phyloP scores from a whole-genome alignment of 2,113 vertebrate genomes.

The Gambusia holbrooki region DNA sequence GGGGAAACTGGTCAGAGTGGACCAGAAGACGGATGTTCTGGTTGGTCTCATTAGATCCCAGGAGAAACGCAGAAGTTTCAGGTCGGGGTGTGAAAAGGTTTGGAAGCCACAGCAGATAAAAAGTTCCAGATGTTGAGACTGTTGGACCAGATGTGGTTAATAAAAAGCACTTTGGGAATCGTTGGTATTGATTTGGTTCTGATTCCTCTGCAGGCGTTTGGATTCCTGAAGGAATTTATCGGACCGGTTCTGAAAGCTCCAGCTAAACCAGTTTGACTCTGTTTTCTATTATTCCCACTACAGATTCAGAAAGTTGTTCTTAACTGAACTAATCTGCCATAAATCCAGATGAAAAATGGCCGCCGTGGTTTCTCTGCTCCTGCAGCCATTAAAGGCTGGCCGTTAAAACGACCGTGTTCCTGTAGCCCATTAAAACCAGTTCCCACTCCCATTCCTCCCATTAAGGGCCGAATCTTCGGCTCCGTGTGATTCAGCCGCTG shows the following conservation, averaged over 20 bases:
- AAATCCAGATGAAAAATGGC: background rate
- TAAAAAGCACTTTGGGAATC: background rate
- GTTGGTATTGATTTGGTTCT: background rate
- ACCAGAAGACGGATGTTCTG: no score
- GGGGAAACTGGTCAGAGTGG: no score
- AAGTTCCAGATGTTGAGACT: background rate
- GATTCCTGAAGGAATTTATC: background rate
- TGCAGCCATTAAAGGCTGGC: background rate
- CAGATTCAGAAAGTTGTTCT: slow-evolving; percentile 9
- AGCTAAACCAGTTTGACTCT: background rate
- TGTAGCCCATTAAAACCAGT: background rate
- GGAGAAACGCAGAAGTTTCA: no score
- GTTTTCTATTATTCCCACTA: background rate
- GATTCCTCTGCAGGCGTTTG: background rate
- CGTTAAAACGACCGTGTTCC: background rate
- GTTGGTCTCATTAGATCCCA: no score
- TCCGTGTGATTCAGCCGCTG: background rate
- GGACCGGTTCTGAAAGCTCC: background rate
- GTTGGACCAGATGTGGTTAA: no score
- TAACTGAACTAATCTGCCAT: background rate
- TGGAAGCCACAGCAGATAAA: no score
- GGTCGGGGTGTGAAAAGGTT: background rate
- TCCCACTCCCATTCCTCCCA: background rate
- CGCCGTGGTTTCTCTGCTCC: background rate
- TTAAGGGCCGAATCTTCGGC: background rate